Base-by-base conservation (phyloP, 2,888 invertebrate species). In the Scelioninae gen. 2 region DNA sequence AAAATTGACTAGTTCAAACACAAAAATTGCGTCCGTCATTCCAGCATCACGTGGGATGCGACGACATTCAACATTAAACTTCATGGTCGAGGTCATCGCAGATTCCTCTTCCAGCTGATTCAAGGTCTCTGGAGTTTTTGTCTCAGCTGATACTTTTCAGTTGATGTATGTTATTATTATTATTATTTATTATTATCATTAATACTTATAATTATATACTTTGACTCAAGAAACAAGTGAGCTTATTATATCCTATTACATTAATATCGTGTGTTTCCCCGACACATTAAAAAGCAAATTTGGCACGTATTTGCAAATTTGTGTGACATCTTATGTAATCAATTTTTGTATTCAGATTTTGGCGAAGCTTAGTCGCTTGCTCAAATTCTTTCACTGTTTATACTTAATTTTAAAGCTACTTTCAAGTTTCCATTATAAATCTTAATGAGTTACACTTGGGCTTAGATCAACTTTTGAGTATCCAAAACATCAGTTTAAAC, bases 11-110 rank as follows among this genome's bases (percentile, higher is more conserved):
- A 18, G 35, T 67, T 28, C 57, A 35, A 19, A 15, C 4, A 7
- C 67, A 73, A 39, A 73, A 73, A 67, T 67, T 65, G 22, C 18
- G n/a, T 15, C 9, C 15, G 4, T 4, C 25, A 2, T 60, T 72
- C 72, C 72, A 65, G 72, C 41, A 11, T 55, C 65, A 55, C 39
- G 45, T 55, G 57, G 18, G 16, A 33, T n/a, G 33, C 63, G 6
- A 18, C 18, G 16, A 25, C 46, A n/a, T n/a, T n/a, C 52, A 58
- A 52, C 19, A 52, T 60, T 43, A 64, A 64, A 31, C 28, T 10
- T 64, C 68, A 69, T 53, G 73, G 68, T 73, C 68, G 63, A 73
- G 73, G 73, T 68, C 68, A 60, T 28, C 22, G 4, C n/a, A n/a
- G 13, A 22, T 13, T 16, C 7, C 28, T 63, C 16, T 43, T 73